Base-by-base conservation (phyloP, 1,140 invertebrate genomes). In the Zaprionus inermis region DNA sequence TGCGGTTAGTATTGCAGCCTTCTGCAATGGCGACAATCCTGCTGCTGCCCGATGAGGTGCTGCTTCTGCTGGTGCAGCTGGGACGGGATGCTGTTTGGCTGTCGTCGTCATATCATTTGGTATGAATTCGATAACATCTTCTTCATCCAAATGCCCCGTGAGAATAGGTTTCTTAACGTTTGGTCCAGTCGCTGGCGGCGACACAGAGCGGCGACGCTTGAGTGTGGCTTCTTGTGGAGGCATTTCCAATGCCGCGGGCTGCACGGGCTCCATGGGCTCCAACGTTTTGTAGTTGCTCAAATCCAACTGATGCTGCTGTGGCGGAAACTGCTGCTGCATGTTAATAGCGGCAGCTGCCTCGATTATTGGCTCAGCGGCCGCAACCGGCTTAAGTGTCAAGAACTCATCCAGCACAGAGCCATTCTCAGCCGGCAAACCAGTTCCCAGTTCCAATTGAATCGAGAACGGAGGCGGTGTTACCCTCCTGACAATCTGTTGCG, bases 401-500 rank as follows among this genome's bases (percentile, higher is more conserved):
- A 89, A 88, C 41, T 88, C 83, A 6, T 83, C 70, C 10, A 88
- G 64, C 3, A 67, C 60, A 0, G 67, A 74, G 6, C 82, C 82
- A 49, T 86, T 88, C 22, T 86, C 79, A 1, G 30, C 44, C 0
- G 54, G 65, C 11, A 20, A 18, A 7, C 65, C 65, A 0, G 22
- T 14, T 1, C 41, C 51, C 3, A 66, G 51, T 7, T 82, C 54
- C 1, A 59, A 11, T 16, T 79, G 68, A n/a, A 64, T 14, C 0
- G 60, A 16, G 12, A 44, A 72, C 14, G 60, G 24, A 1, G 38
- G 16, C 22, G 52, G 28, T 14, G 57, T 28, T 11, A 34, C 32
- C 56, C 11, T 52, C 1, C 14, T 32, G 28, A 20, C 14, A n/a
- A n/a, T 30, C 20, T 38, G 41, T 5, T 22, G 16, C 12, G 44